Conservation (phyloP, 2,888 invertebrate genomes). For the Eucera pruinosa region DNA sequence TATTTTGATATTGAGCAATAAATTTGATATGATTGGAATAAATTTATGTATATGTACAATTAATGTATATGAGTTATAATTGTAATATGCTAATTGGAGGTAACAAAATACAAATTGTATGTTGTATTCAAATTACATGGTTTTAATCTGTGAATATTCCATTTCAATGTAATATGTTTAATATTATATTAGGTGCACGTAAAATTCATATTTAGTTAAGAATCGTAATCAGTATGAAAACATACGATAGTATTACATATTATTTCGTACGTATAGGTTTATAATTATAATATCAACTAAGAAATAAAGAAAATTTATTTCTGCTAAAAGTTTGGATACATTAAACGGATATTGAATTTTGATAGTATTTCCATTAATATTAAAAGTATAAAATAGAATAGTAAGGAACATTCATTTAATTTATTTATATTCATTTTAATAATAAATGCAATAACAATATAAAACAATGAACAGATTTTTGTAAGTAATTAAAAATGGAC, state of each 20-base stretch:
- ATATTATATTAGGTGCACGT: constrained; percentile 2
- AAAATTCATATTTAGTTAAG: background rate
- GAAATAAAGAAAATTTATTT: constrained; percentile 7
- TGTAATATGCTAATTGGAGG: constrained; percentile 38
- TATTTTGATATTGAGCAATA: constrained; percentile 42
- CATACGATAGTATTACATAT: constrained; percentile 1
- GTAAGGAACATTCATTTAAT: constrained; percentile 10
- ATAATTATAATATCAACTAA: constrained; percentile 6
- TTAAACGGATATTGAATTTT: constrained; percentile 1
- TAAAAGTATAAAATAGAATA: constrained; percentile 25
- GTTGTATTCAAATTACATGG: constrained; percentile 26
- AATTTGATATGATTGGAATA: constrained; percentile 40
- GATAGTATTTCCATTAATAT: constrained; percentile 7
- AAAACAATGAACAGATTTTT: constrained; percentile 6
- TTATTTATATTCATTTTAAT: constrained; percentile 25
- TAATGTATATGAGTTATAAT: constrained; percentile 46
- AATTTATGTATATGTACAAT: constrained; percentile 9
- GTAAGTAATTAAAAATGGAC: background rate
- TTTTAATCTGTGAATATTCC: constrained; percentile 14
- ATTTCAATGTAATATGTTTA: constrained; percentile 17
- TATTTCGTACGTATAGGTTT: constrained; percentile 9
- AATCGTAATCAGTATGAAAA: background rate
- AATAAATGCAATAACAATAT: constrained; percentile 8
- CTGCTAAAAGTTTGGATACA: background rate
- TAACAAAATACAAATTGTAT: constrained; percentile 36